Evolutionary conservation across 2,113 vertebrate genomes (phyloP).

Genomic region (Sylvietta virens): DNA sequence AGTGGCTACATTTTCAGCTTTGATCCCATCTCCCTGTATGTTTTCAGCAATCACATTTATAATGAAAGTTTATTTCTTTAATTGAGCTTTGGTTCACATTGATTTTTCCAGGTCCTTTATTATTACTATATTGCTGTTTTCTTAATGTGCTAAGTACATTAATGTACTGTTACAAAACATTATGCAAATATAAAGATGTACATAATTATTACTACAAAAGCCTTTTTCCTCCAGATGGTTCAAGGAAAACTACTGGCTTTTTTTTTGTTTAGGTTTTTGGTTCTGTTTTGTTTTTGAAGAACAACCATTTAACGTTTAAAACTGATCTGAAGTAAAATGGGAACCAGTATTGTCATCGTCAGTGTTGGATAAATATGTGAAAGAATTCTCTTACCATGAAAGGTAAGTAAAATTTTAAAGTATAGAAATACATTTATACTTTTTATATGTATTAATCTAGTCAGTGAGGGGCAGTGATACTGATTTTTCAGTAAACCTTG

Average conservation of each 20-base stretch:
- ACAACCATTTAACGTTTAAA: neutral
- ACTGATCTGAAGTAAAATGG: neutral
- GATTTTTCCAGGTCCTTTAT: neutral
- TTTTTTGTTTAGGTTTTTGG: neutral
- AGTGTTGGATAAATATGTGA: neutral
- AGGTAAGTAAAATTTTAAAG: neutral
- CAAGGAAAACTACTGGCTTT: neutral
- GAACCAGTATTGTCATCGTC: neutral
- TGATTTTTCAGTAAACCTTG: neutral
- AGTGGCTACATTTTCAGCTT: neutral
- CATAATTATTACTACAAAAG: neutral
- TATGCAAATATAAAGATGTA: neutral
- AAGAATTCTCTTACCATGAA: neutral
- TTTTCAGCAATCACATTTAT: neutral
- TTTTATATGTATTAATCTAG: neutral
- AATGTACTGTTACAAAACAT: neutral
- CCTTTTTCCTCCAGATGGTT: neutral
- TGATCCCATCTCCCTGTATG: neutral
- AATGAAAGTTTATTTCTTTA: neutral
- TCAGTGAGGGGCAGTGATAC: neutral
- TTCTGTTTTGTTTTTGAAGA: neutral
- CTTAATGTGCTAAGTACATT: neutral
- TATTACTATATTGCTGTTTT: neutral
- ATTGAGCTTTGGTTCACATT: neutral
- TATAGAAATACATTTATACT: neutral